Conservation (phyloP, 1,140 invertebrate species). For the Oryctes rhinoceros region DNA sequence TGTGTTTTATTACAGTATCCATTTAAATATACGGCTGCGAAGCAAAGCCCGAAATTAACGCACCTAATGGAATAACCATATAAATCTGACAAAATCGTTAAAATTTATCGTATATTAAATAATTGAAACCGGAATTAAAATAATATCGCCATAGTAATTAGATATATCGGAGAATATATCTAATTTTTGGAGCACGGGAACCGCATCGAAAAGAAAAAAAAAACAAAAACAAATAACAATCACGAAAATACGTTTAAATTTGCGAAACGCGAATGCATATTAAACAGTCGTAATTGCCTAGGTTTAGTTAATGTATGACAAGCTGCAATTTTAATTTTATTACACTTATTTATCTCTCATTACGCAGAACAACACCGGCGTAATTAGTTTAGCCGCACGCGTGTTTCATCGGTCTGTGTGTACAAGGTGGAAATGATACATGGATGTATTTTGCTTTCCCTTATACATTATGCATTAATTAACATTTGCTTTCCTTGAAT, state of each 20-base stretch:
- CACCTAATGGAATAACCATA: background rate
- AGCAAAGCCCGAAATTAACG: background rate
- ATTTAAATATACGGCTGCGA: background rate
- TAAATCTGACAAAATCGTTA: background rate
- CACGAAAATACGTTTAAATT: background rate
- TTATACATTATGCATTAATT: no score
- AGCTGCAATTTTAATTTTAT: slow-evolving; percentile 17
- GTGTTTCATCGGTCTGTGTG: no score
- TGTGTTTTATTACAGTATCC: background rate
- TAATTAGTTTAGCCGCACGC: slow-evolving; percentile 3
- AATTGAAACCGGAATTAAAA: slow-evolving; percentile 1
- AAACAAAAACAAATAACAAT: background rate
- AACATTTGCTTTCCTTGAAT: no score
- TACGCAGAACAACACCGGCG: slow-evolving; percentile 3
- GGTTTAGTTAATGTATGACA: slow-evolving; percentile 4
- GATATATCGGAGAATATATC: background rate
- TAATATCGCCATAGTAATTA: background rate
- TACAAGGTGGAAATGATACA: no score
- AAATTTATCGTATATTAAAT: background rate
- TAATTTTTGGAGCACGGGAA: background rate
- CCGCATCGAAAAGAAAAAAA: background rate
- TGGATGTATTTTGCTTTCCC: no score
- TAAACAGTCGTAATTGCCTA: slow-evolving; percentile 11
- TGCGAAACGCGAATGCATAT: background rate
- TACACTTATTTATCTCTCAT: slow-evolving; percentile 20